A percentile compares a stretch with the other conserved stretches of the same genome.
Evolutionary conservation across 2,797 vertebrate genomes (phyloP).

Genomic region (Neosilurus mollespiculum): DNA sequence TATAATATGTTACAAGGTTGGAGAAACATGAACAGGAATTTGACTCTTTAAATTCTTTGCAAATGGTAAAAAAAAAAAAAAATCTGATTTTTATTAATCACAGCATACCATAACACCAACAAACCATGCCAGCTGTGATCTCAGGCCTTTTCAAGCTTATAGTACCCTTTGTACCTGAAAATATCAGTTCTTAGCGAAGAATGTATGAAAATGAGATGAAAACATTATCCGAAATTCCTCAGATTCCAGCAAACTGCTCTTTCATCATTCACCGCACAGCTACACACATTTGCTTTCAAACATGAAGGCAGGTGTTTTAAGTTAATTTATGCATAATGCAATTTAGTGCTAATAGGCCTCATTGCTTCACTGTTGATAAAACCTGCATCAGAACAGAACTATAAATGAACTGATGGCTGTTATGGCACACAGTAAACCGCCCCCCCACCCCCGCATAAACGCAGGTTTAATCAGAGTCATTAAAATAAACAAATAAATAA

Average conservation of each 20-base stretch:
- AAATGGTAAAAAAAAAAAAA: not conserved
- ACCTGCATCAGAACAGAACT: slow-evolving; percentile 16
- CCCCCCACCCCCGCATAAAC: no score
- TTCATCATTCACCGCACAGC: not conserved
- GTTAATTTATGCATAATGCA: slow-evolving; percentile 16
- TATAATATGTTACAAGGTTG: not conserved
- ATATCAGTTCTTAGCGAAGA: slow-evolving; percentile 19
- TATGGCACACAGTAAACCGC: not conserved
- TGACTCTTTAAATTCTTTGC: not conserved
- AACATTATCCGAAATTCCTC: slow-evolving; percentile 53
- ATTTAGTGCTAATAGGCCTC: slow-evolving; percentile 28
- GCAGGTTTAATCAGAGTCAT: slow-evolving; percentile 73
- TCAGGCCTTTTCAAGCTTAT: not conserved
- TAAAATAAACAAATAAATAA: slow-evolving; percentile 60
- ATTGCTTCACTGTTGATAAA: slow-evolving; percentile 40
- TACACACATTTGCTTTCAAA: slow-evolving; percentile 33
- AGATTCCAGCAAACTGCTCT: slow-evolving; percentile 47
- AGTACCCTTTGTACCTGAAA: slow-evolving; percentile 35
- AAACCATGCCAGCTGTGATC: not conserved
- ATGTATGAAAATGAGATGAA: slow-evolving; percentile 20
- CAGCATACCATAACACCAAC: not conserved
- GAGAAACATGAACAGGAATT: not conserved
- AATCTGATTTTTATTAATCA: not conserved
- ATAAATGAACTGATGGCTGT: slow-evolving; percentile 19
- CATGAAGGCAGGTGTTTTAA: slow-evolving; percentile 34